Base-by-base conservation (phyloP, 2,797 vertebrate genomes). In the Yasuhikotakia modesta region DNA sequence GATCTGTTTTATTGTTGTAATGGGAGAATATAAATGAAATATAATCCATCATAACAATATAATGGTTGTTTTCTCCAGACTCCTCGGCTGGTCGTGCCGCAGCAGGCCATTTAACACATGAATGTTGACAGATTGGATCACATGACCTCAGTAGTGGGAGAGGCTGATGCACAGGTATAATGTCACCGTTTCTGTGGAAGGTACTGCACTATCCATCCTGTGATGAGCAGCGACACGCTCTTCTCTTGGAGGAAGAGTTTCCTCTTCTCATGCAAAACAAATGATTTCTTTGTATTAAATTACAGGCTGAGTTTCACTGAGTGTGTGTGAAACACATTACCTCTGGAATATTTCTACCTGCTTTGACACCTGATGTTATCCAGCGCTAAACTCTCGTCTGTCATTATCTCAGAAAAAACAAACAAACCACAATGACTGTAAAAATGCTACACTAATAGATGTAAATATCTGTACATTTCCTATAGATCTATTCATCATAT, bases 151-250 rank as follows among this genome's bases (percentile, higher is more conserved):
- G 43, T n/a, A n/a, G n/a, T n/a, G 70, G 39, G 39, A 39, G 39
- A 2, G 39, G 70, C 30, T 70, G 14, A 83, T 69, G 61, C 61
- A 83, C 73, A 76, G 83, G 86, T 86, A 65, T 93, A 88, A 90
- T 90, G 88, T 87, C 71, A 81, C 74, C 85, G 89, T 88, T 88
- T 88, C 46, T 77, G 81, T 86, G 87, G 87, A 92, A 93, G 86
- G 81, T 84, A 89, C 90, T 76, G 88, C 90, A 90, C 90, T 92
- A 92, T 93, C 89, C 89, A 2, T 82, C 79, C 89, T 48, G 83
- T 88, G 71, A 90, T 76, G 78, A 84, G 66, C 58, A 53, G 69
- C 74, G 82, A 85, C 82, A 81, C 78, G 70, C 70, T 39, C 35
- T 19, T 48, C 35, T 24, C 71, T 73, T 73, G 70, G 70, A 82